A percentile compares a stretch with the other conserved stretches of the same genome.
Evolutionary conservation across 1,140 invertebrate genomes (phyloP).

Genomic region (Bombus cullumanus): DNA sequence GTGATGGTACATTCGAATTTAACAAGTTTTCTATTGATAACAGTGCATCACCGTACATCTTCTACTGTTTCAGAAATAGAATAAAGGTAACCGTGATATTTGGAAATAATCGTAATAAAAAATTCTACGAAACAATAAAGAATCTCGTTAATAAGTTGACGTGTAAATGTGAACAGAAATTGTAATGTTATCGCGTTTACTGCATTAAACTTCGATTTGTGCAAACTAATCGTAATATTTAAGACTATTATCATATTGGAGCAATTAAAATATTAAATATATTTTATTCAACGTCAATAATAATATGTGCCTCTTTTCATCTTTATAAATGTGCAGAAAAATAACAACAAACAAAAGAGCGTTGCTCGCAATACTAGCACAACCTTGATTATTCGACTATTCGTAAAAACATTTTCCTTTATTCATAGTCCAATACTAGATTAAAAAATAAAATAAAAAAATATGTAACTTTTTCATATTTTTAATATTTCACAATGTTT

Average conservation of each 20-base stretch:
- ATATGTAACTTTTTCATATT: neutral
- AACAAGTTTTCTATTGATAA: neutral
- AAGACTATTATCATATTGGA: slow-evolving; percentile 41
- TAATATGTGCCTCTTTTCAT: slow-evolving; percentile 19
- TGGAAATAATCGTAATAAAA: neutral
- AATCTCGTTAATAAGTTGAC: neutral
- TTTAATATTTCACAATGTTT: neutral
- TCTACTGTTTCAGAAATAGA: slow-evolving; percentile 3
- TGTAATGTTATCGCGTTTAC: slow-evolving; percentile 29
- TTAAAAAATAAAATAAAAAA: slow-evolving; percentile 6
- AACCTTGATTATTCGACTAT: slow-evolving; percentile 2
- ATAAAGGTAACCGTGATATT: neutral
- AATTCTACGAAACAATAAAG: neutral
- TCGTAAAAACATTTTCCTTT: neutral
- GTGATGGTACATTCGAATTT: slow-evolving; percentile 12
- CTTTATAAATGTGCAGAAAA: slow-evolving; percentile 20
- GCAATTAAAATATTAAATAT: slow-evolving; percentile 68
- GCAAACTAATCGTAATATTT: slow-evolving; percentile 40
- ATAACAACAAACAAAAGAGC: neutral
- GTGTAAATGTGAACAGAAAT: neutral
- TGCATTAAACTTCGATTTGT: slow-evolving; percentile 18
- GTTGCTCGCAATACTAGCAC: slow-evolving; percentile 18
- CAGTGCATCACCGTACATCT: neutral
- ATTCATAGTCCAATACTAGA: neutral
- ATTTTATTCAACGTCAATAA: slow-evolving; percentile 69